Percentiles rank a stretch among this genome's conserved stretches.
Evolutionary conservation across 2,888 invertebrate species (phyloP).

Genomic region (Exephanes ischioxanthus): DNA sequence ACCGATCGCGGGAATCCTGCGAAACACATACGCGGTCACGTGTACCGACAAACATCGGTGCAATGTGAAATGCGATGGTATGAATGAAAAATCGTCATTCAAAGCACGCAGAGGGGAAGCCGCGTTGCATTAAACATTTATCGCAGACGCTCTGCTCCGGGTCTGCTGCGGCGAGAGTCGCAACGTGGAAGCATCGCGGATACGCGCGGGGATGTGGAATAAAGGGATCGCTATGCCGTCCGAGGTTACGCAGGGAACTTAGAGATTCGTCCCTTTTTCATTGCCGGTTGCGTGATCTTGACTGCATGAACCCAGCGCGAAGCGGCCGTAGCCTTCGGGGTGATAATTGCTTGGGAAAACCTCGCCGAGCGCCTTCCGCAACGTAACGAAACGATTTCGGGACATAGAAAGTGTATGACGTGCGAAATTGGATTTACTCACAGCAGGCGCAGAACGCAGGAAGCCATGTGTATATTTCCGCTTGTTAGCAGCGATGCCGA

Average conservation of each 20-base stretch:
- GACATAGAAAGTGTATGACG: conserved; percentile 16
- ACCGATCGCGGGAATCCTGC: conserved; percentile 38
- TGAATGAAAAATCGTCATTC: conserved; percentile 75
- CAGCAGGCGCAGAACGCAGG: conserved; percentile 29
- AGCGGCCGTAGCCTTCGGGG: background rate
- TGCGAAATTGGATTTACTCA: conserved; percentile 13
- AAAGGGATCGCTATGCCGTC: conserved; percentile 21
- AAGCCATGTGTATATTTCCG: conserved; percentile 40
- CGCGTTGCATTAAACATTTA: conserved; percentile 76
- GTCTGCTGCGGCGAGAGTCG: conserved; percentile 36
- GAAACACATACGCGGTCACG: conserved; percentile 20
- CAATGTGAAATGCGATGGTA: conserved; percentile 49
- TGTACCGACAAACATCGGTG: conserved; percentile 48
- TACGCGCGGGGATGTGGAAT: conserved; percentile 22
- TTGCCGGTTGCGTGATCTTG: conserved; percentile 2
- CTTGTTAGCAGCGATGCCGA: background rate
- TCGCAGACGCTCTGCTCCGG: conserved; percentile 27
- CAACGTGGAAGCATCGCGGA: conserved; percentile 35
- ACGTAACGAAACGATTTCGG: conserved; percentile 14
- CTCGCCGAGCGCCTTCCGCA: conserved; percentile 1
- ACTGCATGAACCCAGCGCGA: background rate
- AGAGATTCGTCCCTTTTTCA: background rate
- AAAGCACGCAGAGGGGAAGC: conserved; percentile 62
- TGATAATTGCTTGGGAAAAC: conserved; percentile 28
- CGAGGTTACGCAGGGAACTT: background rate